These are phyloP conservation scores for Myotis daubentonii DNA, from an alignment of 2,797 vertebrate species.

Conservation along the genomic window DNA sequence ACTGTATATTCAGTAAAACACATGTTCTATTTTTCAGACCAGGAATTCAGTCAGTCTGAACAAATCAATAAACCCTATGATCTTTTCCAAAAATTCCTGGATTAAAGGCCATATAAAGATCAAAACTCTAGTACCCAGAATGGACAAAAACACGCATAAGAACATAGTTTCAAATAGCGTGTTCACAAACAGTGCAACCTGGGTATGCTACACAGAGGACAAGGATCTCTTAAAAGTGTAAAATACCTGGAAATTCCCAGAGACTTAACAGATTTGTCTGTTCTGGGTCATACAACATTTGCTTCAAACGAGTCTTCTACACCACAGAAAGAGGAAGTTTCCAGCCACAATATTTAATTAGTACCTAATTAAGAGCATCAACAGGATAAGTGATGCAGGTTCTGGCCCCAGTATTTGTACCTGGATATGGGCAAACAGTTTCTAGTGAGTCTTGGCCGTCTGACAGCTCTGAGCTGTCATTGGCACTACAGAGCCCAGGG, in stretches of 20 bases:
- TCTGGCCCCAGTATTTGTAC: slow-evolving; percentile 67
- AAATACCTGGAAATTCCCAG: slow-evolving; percentile 45
- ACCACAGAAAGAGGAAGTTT: slow-evolving; percentile 51
- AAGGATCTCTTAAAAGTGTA: neutral
- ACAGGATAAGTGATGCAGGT: slow-evolving; percentile 44
- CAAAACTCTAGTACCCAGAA: neutral
- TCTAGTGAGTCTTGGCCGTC: slow-evolving; percentile 60
- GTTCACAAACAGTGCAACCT: neutral
- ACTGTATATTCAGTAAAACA: neutral
- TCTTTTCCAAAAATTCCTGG: slow-evolving; percentile 21
- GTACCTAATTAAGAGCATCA: slow-evolving; percentile 70
- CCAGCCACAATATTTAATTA: slow-evolving; percentile 70
- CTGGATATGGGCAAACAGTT: slow-evolving; percentile 67
- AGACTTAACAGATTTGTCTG: slow-evolving; percentile 16
- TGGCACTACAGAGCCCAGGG: slow-evolving; percentile 44
- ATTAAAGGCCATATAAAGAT: slow-evolving; percentile 13
- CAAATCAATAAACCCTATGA: neutral
- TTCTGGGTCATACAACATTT: slow-evolving; percentile 17
- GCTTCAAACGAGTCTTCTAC: slow-evolving; percentile 40
- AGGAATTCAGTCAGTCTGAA: neutral
- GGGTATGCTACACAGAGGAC: neutral
- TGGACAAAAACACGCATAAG: slow-evolving; percentile 26
- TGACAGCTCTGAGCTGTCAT: slow-evolving; percentile 67
- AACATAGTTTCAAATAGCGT: neutral
- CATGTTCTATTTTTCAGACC: neutral